Percentiles rank a stretch among this genome's conserved stretches.
Evolutionary conservation across 2,113 vertebrate species (phyloP).

Genomic region (Dunckerocampus dactyliophorus): DNA sequence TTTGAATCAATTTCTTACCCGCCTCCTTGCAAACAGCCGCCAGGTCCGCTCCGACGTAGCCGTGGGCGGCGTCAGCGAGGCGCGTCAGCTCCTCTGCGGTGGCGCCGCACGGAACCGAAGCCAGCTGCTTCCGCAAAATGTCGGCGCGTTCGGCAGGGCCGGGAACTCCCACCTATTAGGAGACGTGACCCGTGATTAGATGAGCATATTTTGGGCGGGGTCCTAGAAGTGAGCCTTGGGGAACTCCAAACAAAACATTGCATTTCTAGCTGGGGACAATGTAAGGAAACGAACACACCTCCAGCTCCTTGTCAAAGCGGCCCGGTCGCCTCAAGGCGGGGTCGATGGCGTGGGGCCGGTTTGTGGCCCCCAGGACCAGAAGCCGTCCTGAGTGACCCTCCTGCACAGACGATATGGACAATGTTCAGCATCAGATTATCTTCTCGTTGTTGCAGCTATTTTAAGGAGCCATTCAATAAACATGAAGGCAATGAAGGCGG

Average conservation of each 20-base stretch:
- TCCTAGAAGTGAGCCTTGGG: neutral
- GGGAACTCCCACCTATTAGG: slow-evolving; percentile 79
- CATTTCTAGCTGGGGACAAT: neutral
- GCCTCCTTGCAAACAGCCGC: slow-evolving; percentile 92
- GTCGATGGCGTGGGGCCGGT: slow-evolving; percentile 88
- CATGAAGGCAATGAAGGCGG: neutral
- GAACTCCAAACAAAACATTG: neutral
- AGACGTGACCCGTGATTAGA: too few species aligned
- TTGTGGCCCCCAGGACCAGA: slow-evolving; percentile 91
- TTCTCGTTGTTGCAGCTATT: neutral
- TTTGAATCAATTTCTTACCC: slow-evolving; percentile 69
- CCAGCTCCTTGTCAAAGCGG: slow-evolving; percentile 93
- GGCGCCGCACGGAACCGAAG: slow-evolving; percentile 72
- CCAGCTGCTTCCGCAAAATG: slow-evolving; percentile 83
- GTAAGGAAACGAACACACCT: slow-evolving; percentile 54
- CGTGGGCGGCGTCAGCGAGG: slow-evolving; percentile 81
- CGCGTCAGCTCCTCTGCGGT: slow-evolving; percentile 68
- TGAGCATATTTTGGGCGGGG: neutral
- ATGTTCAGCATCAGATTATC: neutral
- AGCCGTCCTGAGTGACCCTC: slow-evolving; percentile 86
- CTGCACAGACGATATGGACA: slow-evolving; percentile 49
- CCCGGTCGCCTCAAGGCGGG: slow-evolving; percentile 88
- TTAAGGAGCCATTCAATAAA: too few species aligned
- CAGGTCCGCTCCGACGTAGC: slow-evolving; percentile 93
- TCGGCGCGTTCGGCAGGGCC: slow-evolving; percentile 80